Base-by-base conservation (phyloP, 2,888 invertebrate species). In the Neoitamus cyanurus region DNA sequence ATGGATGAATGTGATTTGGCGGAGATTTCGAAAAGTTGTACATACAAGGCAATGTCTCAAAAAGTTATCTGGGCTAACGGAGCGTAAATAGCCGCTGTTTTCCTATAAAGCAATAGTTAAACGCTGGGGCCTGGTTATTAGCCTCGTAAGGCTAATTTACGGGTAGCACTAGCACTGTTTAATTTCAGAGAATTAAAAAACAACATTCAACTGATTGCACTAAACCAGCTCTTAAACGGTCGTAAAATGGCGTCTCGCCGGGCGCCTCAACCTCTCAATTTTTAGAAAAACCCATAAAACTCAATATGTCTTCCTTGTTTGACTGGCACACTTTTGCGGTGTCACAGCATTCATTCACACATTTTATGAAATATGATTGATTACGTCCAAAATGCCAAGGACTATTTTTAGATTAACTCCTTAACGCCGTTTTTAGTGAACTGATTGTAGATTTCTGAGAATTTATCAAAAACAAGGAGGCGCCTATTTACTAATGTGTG, bases 1-100 rank as follows among this genome's bases (percentile, higher is more conserved):
- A 58, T 9, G 58, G 58, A 58, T 58, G 58, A 25, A 80, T 80
- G 78, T 80, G 78, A 80, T 80, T 80, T 80, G 58, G 28, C 58
- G 78, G 28, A 31, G 78, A 20, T 80, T 80, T 80, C 58, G 58
- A 58, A 58, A 58, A 58, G 58, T 58, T 58, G 20, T 25, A 58
- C 58, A 25, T 58, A 58, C 20, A 11, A 25, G 3, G 3, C 42
- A 46, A 9, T 36, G 42, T 58, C 9, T 58, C 25, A 58, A 58
- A 42, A 58, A 58, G 58, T 58, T 58, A 20, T 25, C 58, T 58
- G 7, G 7, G 15, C 58, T 58, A 58, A 58, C 58, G 15, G 58
- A 25, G 58, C 58, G 20, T 58, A 58, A 58, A 58, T 58, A 58
- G 58, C 58, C 58, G 20, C 25, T 58, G 20, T 42, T 58, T 15